Conservation (phyloP, 2,797 vertebrate genomes). For the Bradypodion pumilum region DNA sequence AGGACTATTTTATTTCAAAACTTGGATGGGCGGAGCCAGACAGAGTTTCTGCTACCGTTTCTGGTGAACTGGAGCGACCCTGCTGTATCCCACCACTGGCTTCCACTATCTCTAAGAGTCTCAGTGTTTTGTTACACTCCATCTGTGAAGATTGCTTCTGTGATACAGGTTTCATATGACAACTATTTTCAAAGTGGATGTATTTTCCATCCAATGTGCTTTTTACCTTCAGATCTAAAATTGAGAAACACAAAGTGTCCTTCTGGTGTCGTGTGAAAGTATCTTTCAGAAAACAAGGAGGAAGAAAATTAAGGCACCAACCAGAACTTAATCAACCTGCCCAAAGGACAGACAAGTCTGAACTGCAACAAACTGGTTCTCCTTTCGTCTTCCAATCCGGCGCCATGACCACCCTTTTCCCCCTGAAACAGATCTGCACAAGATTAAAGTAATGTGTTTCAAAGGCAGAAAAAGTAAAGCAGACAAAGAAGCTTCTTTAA, state of each 20-base stretch:
- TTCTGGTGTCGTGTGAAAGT: background rate
- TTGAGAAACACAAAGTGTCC: background rate
- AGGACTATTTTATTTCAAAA: no score
- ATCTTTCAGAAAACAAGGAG: background rate
- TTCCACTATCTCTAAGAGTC: background rate
- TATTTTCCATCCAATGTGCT: background rate
- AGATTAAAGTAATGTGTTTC: conserved; percentile 26
- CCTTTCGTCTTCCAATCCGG: background rate
- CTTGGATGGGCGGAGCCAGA: no score
- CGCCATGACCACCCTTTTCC: background rate
- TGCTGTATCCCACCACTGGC: no score
- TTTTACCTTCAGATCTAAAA: background rate
- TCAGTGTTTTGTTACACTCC: background rate
- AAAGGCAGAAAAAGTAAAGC: background rate
- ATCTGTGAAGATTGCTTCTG: background rate
- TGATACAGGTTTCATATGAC: background rate
- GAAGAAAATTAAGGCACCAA: background rate
- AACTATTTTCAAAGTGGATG: background rate
- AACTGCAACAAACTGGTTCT: conserved; percentile 2
- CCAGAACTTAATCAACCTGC: background rate
- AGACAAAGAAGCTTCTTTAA: conserved; percentile 18
- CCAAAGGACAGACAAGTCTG: background rate
- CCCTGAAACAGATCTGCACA: background rate
- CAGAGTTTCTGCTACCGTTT: no score
- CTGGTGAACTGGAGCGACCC: no score